Conservation (phyloP, 2,888 invertebrate species). For the Spisula solida region DNA sequence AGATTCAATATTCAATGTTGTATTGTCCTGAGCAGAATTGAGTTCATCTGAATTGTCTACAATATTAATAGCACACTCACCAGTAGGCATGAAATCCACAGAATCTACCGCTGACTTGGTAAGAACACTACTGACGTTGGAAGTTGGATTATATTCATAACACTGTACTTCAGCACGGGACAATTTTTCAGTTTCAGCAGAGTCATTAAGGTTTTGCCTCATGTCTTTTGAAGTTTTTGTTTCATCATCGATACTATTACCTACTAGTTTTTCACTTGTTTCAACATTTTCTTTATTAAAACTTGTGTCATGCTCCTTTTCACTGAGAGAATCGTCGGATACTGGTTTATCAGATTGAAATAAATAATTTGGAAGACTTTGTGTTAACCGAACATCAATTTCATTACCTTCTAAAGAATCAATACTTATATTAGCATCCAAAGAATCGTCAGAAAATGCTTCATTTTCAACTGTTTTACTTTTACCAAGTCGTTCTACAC, state of each 20-base stretch:
- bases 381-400: slow-evolving; percentile 43
- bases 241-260: background rate
- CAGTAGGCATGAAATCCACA: background rate
- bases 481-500: background rate
- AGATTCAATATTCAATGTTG: background rate
- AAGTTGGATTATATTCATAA: background rate
- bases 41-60: background rate
- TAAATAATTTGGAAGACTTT: slow-evolving; percentile 60
- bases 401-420: slow-evolving; percentile 70
- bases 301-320: slow-evolving; percentile 27
- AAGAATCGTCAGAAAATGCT: slow-evolving; percentile 64
- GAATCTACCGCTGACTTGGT: background rate
- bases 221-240: background rate
- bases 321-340: slow-evolving; percentile 63
- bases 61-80: background rate
- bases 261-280: background rate
- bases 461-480: slow-evolving; percentile 22
- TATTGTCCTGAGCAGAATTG: background rate
- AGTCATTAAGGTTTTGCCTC: background rate
- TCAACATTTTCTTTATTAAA: background rate
- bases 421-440: slow-evolving; percentile 59
- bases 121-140: background rate
- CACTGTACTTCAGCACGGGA: slow-evolving; percentile 6
- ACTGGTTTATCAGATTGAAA: slow-evolving; percentile 49
- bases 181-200: background rate